These are phyloP conservation scores for Atopsyche davidsoni DNA, from an alignment of 1,140 invertebrate genomes.

Conservation along the genomic window DNA sequence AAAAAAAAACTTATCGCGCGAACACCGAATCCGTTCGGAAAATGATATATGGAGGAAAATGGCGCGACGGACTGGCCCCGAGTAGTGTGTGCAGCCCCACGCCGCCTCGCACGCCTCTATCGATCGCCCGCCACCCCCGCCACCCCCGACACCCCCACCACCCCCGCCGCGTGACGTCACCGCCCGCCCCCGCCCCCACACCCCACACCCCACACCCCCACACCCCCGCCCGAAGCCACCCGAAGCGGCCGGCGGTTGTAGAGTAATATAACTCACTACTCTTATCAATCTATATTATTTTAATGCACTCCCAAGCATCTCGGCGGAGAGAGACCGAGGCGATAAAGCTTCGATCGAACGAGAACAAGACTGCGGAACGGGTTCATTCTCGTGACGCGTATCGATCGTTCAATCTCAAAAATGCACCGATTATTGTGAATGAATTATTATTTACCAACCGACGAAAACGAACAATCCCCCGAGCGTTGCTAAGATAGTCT, in stretches of 20 bases:
- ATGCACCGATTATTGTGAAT: no score
- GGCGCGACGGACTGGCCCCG: slow-evolving; percentile 19
- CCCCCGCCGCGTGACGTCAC: slow-evolving; percentile 14
- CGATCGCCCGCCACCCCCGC: background rate
- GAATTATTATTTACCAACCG: no score
- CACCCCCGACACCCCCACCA: slow-evolving; percentile 11
- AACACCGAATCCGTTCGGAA: slow-evolving; percentile 13
- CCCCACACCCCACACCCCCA: no score
- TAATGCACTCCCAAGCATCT: no score
- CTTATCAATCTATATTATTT: background rate
- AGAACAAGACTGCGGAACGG: no score
- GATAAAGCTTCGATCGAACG: no score
- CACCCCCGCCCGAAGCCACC: no score
- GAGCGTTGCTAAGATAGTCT: no score
- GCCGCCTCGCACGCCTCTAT: background rate
- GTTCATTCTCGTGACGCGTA: no score
- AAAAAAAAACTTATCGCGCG: slow-evolving; percentile 20
- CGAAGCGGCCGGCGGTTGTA: background rate
- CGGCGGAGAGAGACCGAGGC: no score
- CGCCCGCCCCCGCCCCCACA: slow-evolving; percentile 10
- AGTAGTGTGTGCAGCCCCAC: background rate
- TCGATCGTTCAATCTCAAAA: no score
- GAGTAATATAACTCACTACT: background rate
- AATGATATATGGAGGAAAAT: slow-evolving; percentile 24
- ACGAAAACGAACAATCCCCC: no score